phyloP scores from a whole-genome alignment of 2,888 invertebrate species.

The Watsonalla binaria region DNA sequence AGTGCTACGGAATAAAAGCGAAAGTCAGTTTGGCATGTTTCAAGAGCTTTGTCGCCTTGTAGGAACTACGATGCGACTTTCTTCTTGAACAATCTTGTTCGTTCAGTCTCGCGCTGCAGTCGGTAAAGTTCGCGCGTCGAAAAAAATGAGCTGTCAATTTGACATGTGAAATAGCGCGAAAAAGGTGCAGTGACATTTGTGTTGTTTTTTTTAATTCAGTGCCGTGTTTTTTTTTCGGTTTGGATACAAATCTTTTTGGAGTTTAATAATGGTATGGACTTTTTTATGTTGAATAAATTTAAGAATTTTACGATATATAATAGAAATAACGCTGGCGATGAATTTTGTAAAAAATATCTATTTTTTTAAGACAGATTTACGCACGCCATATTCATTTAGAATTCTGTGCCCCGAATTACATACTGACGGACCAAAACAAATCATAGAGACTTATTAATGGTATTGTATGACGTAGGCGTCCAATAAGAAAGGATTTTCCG shows the following conservation, averaged over 20 bases:
- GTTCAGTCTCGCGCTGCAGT: slow-evolving; percentile 25
- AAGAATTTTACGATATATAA: too few relatives aligned
- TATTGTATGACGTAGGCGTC: too few relatives aligned
- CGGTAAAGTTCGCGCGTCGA: slow-evolving; percentile 24
- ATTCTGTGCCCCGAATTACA: too few relatives aligned
- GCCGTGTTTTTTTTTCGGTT: slow-evolving; percentile 11
- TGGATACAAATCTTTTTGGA: slow-evolving; percentile 26
- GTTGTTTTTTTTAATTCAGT: slow-evolving; percentile 21
- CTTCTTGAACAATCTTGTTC: slow-evolving; percentile 35
- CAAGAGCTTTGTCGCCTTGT: slow-evolving; percentile 22
- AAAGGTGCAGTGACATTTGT: slow-evolving; percentile 32
- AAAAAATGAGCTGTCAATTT: slow-evolving; percentile 28
- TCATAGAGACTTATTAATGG: too few relatives aligned
- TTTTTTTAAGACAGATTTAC: too few relatives aligned
- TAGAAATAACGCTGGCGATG: too few relatives aligned
- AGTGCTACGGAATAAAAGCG: neutral
- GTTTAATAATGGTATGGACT: slow-evolving; percentile 29
- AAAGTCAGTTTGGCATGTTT: neutral
- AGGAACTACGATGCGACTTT: slow-evolving; percentile 54
- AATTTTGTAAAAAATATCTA: too few relatives aligned
- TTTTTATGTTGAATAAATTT: neutral
- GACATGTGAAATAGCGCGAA: slow-evolving; percentile 25
- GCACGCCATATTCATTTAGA: too few relatives aligned
- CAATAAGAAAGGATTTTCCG: too few relatives aligned
- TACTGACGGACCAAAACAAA: too few relatives aligned